These are phyloP conservation scores for Cantharis rustica DNA, from an alignment of 2,888 invertebrate genomes.

Conservation along the genomic window DNA sequence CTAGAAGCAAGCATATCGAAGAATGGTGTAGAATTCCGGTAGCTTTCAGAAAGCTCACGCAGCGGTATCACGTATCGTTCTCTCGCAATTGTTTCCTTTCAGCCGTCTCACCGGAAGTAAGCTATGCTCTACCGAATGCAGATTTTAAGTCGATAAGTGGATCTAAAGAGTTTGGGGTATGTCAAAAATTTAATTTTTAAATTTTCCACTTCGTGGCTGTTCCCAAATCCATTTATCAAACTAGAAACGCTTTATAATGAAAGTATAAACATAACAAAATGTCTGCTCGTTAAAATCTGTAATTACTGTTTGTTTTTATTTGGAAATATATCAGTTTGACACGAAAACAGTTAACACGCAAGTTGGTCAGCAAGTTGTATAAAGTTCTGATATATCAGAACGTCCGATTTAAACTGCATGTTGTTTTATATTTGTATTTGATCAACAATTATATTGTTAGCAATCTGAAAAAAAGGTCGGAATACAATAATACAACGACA, in stretches of 20 bases:
- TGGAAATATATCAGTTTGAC: slow-evolving; percentile 22
- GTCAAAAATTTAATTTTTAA: neutral
- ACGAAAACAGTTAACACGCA: slow-evolving; percentile 22
- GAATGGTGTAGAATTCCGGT: slow-evolving; percentile 31
- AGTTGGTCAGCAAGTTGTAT: neutral
- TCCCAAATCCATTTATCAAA: neutral
- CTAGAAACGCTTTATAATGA: neutral
- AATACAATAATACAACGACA: neutral
- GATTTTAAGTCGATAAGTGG: slow-evolving; percentile 32
- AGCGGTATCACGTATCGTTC: slow-evolving; percentile 37
- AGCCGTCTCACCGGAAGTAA: slow-evolving; percentile 33
- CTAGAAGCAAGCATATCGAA: slow-evolving; percentile 11
- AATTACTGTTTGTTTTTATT: slow-evolving; percentile 30
- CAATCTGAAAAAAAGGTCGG: neutral
- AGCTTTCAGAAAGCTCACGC: slow-evolving; percentile 31
- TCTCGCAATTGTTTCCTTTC: slow-evolving; percentile 36
- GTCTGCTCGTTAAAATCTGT: slow-evolving; percentile 22
- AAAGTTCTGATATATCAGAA: neutral
- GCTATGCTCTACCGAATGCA: slow-evolving; percentile 36
- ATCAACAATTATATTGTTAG: neutral
- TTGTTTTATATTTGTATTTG: neutral
- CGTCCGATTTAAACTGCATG: neutral
- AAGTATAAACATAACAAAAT: slow-evolving; percentile 5
- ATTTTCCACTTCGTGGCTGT: neutral
- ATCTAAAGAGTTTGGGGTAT: neutral